Evolutionary conservation across 2,888 invertebrate genomes (phyloP).

Genomic region (Carterocephalus palaemon): DNA sequence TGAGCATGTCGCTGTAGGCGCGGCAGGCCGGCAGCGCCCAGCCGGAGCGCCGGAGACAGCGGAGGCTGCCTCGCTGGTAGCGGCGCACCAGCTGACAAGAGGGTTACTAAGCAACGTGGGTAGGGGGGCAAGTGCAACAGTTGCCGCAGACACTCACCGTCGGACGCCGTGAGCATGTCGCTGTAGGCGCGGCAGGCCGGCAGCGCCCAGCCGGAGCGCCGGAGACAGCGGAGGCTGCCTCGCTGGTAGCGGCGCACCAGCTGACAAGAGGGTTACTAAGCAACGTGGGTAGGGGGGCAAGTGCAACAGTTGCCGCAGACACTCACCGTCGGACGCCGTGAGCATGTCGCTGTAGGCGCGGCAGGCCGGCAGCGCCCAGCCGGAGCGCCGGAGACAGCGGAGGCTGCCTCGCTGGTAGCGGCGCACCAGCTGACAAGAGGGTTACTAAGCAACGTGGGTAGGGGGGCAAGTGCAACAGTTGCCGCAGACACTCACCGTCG

Average conservation of each 20-base stretch:
- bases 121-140: too few relatives aligned
- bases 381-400: constrained; percentile 61
- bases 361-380: constrained; percentile 51
- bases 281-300: too few relatives aligned
- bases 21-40: too few relatives aligned
- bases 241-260: constrained; percentile 86
- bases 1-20: too few relatives aligned
- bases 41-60: too few relatives aligned
- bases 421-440: constrained; percentile 82
- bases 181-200: constrained; percentile 47
- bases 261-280: too few relatives aligned
- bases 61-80: too few relatives aligned
- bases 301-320: neutral
- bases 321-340: constrained; percentile 47
- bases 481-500: constrained; percentile 45
- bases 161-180: constrained; percentile 44
- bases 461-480: too few relatives aligned
- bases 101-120: too few relatives aligned
- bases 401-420: constrained; percentile 86
- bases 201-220: constrained; percentile 47
- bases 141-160: constrained; percentile 42
- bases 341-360: constrained; percentile 48
- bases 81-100: too few relatives aligned
- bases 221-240: constrained; percentile 80
- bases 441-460: too few relatives aligned